Percentiles rank a stretch among this genome's conserved stretches.
These are phyloP conservation scores for Pantherophis guttatus DNA, from an alignment of 2,113 vertebrate genomes.

Conservation along the genomic window DNA sequence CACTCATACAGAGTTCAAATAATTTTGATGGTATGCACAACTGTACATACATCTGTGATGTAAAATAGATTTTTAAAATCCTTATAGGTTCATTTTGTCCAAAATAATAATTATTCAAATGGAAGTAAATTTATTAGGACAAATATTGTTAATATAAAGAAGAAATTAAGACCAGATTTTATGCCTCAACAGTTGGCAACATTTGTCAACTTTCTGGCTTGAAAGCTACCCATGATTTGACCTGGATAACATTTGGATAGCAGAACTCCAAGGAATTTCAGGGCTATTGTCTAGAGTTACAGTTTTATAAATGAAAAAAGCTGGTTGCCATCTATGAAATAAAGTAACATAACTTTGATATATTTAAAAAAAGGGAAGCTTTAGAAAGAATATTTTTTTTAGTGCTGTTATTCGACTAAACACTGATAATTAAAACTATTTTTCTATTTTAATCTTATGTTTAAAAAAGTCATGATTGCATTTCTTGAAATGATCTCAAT, in stretches of 20 bases:
- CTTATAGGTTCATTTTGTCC: background rate
- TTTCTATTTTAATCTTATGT: background rate
- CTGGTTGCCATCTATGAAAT: background rate
- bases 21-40: background rate
- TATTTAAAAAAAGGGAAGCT: background rate
- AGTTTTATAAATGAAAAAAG: background rate
- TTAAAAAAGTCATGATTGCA: background rate
- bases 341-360: background rate
- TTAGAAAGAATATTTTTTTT: background rate
- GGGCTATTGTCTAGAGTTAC: background rate
- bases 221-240: background rate
- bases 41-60: background rate
- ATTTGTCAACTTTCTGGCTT: background rate
- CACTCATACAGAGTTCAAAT: background rate
- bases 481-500: background rate
- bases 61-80: background rate
- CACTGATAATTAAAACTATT: background rate
- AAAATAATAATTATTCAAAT: background rate
- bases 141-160: background rate
- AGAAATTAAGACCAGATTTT: background rate
- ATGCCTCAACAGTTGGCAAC: background rate
- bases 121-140: background rate
- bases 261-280: background rate
- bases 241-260: background rate
- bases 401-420: background rate